Evolutionary conservation across 2,888 invertebrate genomes (phyloP).

Genomic region (Ophion obscuratus): DNA sequence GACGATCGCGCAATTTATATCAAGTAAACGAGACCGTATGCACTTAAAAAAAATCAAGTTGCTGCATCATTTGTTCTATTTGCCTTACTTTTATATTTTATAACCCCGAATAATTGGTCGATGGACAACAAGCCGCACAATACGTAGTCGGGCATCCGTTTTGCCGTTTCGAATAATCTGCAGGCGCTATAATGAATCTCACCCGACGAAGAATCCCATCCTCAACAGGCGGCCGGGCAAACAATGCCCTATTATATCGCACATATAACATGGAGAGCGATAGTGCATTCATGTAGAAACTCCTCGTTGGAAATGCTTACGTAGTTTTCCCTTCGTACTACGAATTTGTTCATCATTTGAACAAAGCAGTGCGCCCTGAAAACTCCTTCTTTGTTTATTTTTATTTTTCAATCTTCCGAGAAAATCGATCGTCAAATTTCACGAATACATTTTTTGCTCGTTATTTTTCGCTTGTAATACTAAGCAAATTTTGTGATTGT

Average conservation of each 20-base stretch:
- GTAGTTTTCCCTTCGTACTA: conserved; percentile 21
- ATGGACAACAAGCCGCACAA: conserved; percentile 17
- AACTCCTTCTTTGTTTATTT: background rate
- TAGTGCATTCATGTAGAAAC: conserved; percentile 34
- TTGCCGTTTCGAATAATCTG: conserved; percentile 50
- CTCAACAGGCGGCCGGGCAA: conserved; percentile 48
- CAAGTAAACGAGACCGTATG: too few relatives aligned
- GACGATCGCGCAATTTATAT: too few relatives aligned
- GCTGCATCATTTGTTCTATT: background rate
- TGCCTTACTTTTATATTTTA: background rate
- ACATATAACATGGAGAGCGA: conserved; percentile 26
- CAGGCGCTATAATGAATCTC: conserved; percentile 52
- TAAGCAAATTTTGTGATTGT: too few relatives aligned
- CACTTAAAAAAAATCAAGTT: background rate
- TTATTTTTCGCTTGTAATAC: background rate
- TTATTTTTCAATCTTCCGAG: background rate
- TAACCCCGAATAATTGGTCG: conserved; percentile 30
- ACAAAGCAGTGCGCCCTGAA: background rate
- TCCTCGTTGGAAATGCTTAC: conserved; percentile 20
- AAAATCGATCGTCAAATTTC: background rate
- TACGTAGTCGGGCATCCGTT: conserved; percentile 32
- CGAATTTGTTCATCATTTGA: conserved; percentile 33
- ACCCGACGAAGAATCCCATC: conserved; percentile 54
- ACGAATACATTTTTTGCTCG: background rate
- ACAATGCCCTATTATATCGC: conserved; percentile 56